Percentiles rank a stretch among this genome's conserved stretches.
Evolutionary conservation across 2,888 invertebrate genomes (phyloP).

Genomic region (Rugalucina vietnamica): DNA sequence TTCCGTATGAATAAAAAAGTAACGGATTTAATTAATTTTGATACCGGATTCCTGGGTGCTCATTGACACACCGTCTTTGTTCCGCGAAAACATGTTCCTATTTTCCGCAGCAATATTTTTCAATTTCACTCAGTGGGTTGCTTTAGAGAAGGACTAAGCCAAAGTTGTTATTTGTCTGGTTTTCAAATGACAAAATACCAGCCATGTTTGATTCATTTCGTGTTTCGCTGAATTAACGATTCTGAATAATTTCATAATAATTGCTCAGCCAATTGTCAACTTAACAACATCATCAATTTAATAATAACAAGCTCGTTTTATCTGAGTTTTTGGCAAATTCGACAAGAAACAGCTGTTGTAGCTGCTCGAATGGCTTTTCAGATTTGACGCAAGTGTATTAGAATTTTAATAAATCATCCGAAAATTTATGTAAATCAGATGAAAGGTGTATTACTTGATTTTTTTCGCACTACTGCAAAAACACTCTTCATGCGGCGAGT

Average conservation of each 20-base stretch:
- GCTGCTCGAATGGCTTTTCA: not conserved
- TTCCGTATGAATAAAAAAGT: not conserved
- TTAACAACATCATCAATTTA: constrained; percentile 5
- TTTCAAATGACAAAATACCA: constrained; percentile 4
- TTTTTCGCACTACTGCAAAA: constrained; percentile 1
- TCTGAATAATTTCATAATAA: constrained; percentile 12
- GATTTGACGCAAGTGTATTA: constrained; percentile 2
- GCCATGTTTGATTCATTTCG: constrained; percentile 6
- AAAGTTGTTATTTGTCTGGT: constrained; percentile 3
- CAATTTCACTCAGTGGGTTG: not conserved
- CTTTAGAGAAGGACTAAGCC: not conserved
- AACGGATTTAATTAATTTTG: constrained; percentile 4
- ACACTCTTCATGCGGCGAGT: not conserved
- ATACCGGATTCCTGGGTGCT: not conserved
- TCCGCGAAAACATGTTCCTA: not conserved
- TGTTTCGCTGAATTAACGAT: constrained; percentile 12
- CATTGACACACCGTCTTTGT: not conserved
- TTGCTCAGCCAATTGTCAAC: constrained; percentile 1
- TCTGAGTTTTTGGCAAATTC: constrained; percentile 11
- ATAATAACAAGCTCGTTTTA: constrained; percentile 7
- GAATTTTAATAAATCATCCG: constrained; percentile 8
- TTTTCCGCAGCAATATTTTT: not conserved
- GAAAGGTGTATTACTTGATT: constrained; percentile 5
- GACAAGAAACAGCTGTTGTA: not conserved
- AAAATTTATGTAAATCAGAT: not conserved